Evolutionary conservation across 1,140 invertebrate species (phyloP), one percentile per base, ranked within the genome.

Genomic region (Metaphire vulgaris): DNA sequence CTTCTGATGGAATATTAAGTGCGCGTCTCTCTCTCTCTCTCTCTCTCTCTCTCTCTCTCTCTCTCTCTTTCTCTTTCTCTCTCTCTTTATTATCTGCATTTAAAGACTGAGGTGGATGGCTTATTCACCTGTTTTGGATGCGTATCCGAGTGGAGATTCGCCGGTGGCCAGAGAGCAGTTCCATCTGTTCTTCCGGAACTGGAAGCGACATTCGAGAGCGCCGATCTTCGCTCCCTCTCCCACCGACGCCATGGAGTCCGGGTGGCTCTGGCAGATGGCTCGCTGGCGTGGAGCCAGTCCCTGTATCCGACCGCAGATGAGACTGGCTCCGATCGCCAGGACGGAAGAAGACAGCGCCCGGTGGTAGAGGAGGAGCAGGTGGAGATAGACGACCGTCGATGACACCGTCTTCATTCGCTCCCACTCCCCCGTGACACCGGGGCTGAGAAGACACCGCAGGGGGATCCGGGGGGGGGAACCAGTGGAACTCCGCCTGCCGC

Each of bases 161-260:
- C 79, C 81, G 6, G 80, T 80, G 34, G 81, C 81, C 2, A 85
- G 90, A 83, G 92, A 90, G 82, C 94, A 96, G 86, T 96, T 96
- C 94, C 94, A 96, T 34, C 93, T 88, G 81, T 92, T 91, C 77
- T 91, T 89, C 74, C 89, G 87, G 81, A 94, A 92, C 83, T 93
- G 92, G 78, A 90, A 87, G 64, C 90, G 89, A 81, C 92, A 94
- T 85, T 94, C 92, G n/a, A 71, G n/a, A 81, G 69, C n/a, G 93
- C 93, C 82, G 92, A 86, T 81, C 91, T 90, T 74, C 93, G 93
- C 91, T 33, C 93, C 94, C 82, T 93, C 91, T 12, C 92, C 92
- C 30, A 95, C 90, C 32, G 92, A 92, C 28, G 92, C 91, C 86
- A 96, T 90, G 56, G 92, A 92, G 83, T 94, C 92, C 2, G 94